Evolutionary conservation across 2,888 invertebrate genomes (phyloP), one percentile per base, ranked within the genome.

Genomic region (Phyllotreta striolata): DNA sequence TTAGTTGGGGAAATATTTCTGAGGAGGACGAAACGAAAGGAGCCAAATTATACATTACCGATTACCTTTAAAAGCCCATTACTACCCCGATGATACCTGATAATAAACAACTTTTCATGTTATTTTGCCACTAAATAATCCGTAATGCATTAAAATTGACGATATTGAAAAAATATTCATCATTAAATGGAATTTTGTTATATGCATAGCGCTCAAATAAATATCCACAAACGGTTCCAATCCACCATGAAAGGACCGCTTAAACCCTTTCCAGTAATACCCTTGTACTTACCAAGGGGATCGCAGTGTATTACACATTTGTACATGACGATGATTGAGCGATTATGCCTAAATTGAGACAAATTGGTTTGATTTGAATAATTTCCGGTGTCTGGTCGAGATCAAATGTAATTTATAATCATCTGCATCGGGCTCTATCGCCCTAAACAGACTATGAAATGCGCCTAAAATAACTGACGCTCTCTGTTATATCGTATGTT

Each of bases 331-430:
- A 60, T 52, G 51, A 37, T 34, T 43, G 38, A 60, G 44, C 52
- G 59, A 60, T 60, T 60, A 60, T 43, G 47, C 9, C 44, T 57
- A 57, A 57, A 62, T 64, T 54, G 62, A 58, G 63, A 66, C 66
- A 66, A 64, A 64, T 66, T 66, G 64, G 64, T 62, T 64, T 66
- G 63, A 64, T 64, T 68, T 64, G 68, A 64, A 62, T 68, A 54
- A 66, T 61, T 64, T 62, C 65, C 63, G 63, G 54, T 49, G 41
- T 63, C 24, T 55, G 57, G 65, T 62, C 10, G 57, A 57, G 54
- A 52, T 44, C 58, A 54, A 54, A 58, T 54, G 62, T 60, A 52
- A 60, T 60, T 52, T 60, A 60, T 60, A 60, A 43, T 44, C 59
- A 43, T 52, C 44, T 38, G 52, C 52, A 60, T 60, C 43, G 52